These are phyloP conservation scores for Hololepta plana DNA, from an alignment of 2,888 invertebrate species.

Conservation along the genomic window DNA sequence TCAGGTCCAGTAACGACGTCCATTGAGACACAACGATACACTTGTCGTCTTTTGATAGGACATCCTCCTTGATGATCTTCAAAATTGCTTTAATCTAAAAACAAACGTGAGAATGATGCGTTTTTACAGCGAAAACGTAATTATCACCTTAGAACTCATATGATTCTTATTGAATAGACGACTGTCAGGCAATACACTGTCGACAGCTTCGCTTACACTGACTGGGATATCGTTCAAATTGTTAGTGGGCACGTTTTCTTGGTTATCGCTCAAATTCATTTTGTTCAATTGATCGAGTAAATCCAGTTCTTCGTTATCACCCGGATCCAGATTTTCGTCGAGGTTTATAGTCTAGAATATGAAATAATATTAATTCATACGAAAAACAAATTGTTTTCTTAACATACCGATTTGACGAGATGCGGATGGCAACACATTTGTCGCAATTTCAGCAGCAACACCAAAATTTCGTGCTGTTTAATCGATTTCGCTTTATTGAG, in stretches of 20 bases:
- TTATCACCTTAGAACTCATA: slow-evolving; percentile 42
- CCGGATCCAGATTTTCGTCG: slow-evolving; percentile 17
- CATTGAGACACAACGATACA: slow-evolving; percentile 85
- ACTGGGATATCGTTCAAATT: slow-evolving; percentile 31
- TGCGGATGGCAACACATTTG: slow-evolving; percentile 84
- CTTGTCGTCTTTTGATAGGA: slow-evolving; percentile 43
- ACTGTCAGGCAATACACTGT: slow-evolving; percentile 45
- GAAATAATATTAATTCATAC: too few species aligned
- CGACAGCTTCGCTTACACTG: slow-evolving; percentile 35
- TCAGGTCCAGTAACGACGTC: slow-evolving; percentile 61
- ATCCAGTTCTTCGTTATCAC: slow-evolving; percentile 31
- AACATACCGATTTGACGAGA: slow-evolving; percentile 46
- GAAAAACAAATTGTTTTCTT: slow-evolving; percentile 2
- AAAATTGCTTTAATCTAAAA: slow-evolving; percentile 37
- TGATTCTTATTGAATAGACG: slow-evolving; percentile 46
- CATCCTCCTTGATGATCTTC: slow-evolving; percentile 33
- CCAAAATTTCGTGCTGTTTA: slow-evolving; percentile 47
- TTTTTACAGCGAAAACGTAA: slow-evolving; percentile 2
- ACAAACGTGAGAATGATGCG: not conserved
- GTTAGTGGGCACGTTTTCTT: too few species aligned
- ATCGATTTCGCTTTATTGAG: slow-evolving; percentile 33
- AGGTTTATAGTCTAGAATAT: slow-evolving; percentile 23
- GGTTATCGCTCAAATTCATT: slow-evolving; percentile 31
- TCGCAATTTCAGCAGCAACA: slow-evolving; percentile 64
- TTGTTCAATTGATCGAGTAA: slow-evolving; percentile 44